These are phyloP conservation scores for Sicus ferrugineus DNA, from an alignment of 2,888 invertebrate genomes.

Conservation along the genomic window DNA sequence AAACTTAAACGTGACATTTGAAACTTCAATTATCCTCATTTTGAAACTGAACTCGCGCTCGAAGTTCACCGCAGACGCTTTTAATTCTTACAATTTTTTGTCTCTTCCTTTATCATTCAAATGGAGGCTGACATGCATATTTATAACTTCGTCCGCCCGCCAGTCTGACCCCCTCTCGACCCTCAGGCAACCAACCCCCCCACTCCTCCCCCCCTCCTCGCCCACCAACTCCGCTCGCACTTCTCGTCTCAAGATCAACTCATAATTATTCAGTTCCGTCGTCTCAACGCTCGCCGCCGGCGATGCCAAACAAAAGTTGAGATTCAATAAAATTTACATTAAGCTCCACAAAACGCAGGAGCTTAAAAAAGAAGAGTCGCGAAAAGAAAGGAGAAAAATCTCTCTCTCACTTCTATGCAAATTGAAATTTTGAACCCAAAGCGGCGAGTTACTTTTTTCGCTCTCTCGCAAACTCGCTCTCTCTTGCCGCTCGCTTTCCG, in stretches of 20 bases:
- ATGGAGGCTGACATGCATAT: slow-evolving; percentile 24
- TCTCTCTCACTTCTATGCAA: slow-evolving; percentile 48
- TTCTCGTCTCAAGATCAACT: slow-evolving; percentile 54
- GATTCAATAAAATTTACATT: slow-evolving; percentile 61
- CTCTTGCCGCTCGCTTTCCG: background rate
- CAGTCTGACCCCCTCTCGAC: background rate
- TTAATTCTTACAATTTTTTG: background rate
- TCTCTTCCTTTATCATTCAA: slow-evolving; percentile 23
- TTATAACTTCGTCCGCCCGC: slow-evolving; percentile 2
- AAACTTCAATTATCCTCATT: background rate
- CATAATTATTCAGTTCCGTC: slow-evolving; percentile 59
- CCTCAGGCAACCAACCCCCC: background rate
- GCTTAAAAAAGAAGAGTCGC: slow-evolving; percentile 32
- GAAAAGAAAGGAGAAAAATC: slow-evolving; percentile 41
- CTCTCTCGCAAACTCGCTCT: background rate
- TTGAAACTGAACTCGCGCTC: no score
- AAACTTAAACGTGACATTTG: background rate
- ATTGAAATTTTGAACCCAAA: slow-evolving; percentile 57
- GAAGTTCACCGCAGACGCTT: background rate
- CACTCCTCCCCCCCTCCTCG: background rate
- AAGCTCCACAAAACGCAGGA: slow-evolving; percentile 55
- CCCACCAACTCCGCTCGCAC: background rate
- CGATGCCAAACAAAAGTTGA: slow-evolving; percentile 47
- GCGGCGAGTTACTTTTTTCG: slow-evolving; percentile 22
- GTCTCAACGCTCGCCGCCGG: slow-evolving; percentile 47